These are phyloP conservation scores for Ramphastos sulfuratus DNA, from an alignment of 2,113 vertebrate genomes.

Conservation along the genomic window DNA sequence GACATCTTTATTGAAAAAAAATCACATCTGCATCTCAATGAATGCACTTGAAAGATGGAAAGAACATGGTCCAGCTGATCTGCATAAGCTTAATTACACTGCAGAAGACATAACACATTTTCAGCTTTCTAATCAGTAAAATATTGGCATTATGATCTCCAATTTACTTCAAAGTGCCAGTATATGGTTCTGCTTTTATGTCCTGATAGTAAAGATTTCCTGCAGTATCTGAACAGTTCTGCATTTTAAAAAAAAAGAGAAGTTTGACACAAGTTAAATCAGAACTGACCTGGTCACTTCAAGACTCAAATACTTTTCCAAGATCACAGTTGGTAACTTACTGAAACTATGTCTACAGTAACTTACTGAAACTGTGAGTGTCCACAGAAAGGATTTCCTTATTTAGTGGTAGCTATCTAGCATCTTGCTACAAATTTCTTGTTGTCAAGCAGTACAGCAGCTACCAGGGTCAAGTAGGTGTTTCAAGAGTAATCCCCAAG, in stretches of 20 bases:
- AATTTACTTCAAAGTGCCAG: background rate
- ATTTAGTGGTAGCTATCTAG: background rate
- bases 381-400: constrained; percentile 2
- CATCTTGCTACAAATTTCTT: background rate
- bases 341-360: background rate
- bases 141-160: background rate
- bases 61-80: background rate
- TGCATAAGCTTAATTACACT: constrained; percentile 2
- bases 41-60: background rate
- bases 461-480: background rate
- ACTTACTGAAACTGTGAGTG: background rate
- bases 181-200: constrained; percentile 24
- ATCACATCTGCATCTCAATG: constrained; percentile 55
- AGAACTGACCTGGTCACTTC: background rate
- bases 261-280: background rate
- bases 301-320: background rate
- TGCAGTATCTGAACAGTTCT: background rate
- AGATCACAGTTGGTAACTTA: background rate
- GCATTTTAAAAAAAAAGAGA: constrained; percentile 40
- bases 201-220: constrained; percentile 28
- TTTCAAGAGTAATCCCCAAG: background rate
- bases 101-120: background rate
- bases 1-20: constrained; percentile 43
- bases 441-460: background rate
- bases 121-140: constrained; percentile 20